Conservation (phyloP, 2,888 invertebrate species). For the Meteorus cinctellus region DNA sequence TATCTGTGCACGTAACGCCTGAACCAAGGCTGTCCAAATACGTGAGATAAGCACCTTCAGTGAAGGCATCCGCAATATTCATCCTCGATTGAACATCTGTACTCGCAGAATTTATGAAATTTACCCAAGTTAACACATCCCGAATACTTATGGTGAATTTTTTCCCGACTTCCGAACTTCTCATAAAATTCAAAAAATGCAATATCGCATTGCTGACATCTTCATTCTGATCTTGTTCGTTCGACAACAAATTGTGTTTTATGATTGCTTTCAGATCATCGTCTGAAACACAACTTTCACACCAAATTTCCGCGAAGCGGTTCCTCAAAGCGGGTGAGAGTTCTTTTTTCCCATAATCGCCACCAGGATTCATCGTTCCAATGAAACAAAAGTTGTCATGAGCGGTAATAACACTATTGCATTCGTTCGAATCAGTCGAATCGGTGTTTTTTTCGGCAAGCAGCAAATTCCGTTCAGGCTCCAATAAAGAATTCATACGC, state of each 20-base stretch:
- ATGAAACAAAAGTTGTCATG: slow-evolving; percentile 88
- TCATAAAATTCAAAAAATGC: slow-evolving; percentile 87
- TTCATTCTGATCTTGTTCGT: slow-evolving; percentile 75
- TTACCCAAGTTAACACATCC: slow-evolving; percentile 93
- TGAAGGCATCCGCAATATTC: slow-evolving; percentile 80
- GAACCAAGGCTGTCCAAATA: slow-evolving; percentile 94
- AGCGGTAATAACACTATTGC: slow-evolving; percentile 79
- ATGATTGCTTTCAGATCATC: slow-evolving; percentile 88
- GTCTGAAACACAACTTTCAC: slow-evolving; percentile 83
- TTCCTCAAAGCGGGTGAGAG: slow-evolving; percentile 97
- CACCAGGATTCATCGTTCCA: slow-evolving; percentile 99
- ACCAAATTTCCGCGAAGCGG: slow-evolving; percentile 99
- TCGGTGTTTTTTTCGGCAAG: slow-evolving; percentile 92
- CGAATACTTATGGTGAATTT: slow-evolving; percentile 91
- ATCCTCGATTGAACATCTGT: slow-evolving; percentile 59
- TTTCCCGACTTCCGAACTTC: slow-evolving; percentile 81
- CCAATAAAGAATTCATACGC: slow-evolving; percentile 95
- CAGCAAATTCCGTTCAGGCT: slow-evolving; percentile 92
- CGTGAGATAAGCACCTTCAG: slow-evolving; percentile 93
- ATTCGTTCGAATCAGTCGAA: slow-evolving; percentile 68
- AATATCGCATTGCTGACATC: slow-evolving; percentile 83
- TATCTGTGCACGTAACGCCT: slow-evolving; percentile 84
- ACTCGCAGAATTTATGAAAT: slow-evolving; percentile 84
- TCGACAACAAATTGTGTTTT: slow-evolving; percentile 82
- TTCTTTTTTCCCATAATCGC: slow-evolving; percentile 99